A percentile compares a stretch with the other conserved stretches of the same genome.
These are phyloP conservation scores for Drosophila tropicalis DNA, from an alignment of 1,140 invertebrate species.

Conservation along the genomic window DNA sequence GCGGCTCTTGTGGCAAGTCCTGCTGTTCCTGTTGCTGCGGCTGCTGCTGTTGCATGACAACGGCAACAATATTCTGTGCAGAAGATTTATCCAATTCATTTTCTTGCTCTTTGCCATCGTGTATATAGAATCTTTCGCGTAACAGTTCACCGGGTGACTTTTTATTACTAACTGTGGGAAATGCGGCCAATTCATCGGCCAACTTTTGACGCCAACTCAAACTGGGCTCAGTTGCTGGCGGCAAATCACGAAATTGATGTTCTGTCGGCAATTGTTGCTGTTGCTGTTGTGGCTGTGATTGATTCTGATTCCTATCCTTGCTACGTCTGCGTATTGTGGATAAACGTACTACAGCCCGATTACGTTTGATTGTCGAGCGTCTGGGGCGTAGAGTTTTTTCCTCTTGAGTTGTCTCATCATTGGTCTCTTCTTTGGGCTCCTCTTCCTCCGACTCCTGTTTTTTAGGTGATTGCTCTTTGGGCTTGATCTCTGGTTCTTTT, in stretches of 20 bases:
- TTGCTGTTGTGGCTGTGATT: slow-evolving; percentile 58
- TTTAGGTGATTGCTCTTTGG: slow-evolving; percentile 10
- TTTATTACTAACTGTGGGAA: slow-evolving; percentile 80
- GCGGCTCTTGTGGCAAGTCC: slow-evolving; percentile 36
- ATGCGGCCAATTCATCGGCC: slow-evolving; percentile 84
- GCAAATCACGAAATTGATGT: slow-evolving; percentile 69
- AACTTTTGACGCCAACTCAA: slow-evolving; percentile 86
- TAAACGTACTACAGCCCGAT: slow-evolving; percentile 88
- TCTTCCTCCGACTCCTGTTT: not conserved
- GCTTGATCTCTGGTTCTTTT: not conserved
- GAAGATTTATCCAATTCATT: slow-evolving; percentile 2
- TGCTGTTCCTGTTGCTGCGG: slow-evolving; percentile 24
- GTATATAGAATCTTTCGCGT: slow-evolving; percentile 90
- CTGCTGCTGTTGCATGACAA: not conserved
- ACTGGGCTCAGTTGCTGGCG: slow-evolving; percentile 61
- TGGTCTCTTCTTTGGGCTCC: not conserved
- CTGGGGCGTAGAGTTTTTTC: slow-evolving; percentile 45
- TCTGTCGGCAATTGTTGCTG: slow-evolving; percentile 45
- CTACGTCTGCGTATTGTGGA: slow-evolving; percentile 86
- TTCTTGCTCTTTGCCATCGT: slow-evolving; percentile 84
- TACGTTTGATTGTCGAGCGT: slow-evolving; percentile 87
- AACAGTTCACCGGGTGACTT: slow-evolving; percentile 89
- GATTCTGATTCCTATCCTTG: slow-evolving; percentile 79
- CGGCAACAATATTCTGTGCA: not conserved
- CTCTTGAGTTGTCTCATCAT: slow-evolving; percentile 28